A percentile compares a stretch with the other conserved stretches of the same genome.
Conservation (phyloP, 2,113 vertebrate species). For the Atherinomorus stipes region DNA sequence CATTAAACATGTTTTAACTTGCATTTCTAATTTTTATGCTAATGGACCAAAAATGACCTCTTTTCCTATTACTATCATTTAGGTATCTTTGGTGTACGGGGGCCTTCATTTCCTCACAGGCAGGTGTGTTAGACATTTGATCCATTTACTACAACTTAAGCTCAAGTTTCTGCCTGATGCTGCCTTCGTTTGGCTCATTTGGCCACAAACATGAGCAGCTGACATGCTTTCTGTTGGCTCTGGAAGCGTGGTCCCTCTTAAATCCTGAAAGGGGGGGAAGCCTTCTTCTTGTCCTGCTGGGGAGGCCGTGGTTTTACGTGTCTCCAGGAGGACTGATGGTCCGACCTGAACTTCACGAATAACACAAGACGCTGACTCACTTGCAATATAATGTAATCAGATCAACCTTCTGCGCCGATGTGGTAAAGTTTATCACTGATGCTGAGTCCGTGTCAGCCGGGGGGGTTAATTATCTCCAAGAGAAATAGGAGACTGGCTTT, state of each 20-base stretch:
- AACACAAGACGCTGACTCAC: background rate
- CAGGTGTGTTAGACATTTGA: too few species aligned
- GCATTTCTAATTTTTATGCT: too few species aligned
- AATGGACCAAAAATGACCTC: too few species aligned
- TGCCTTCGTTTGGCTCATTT: too few species aligned
- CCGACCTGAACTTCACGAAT: conserved; percentile 15
- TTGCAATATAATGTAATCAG: background rate
- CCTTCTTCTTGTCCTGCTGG: background rate
- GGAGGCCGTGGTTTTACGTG: background rate
- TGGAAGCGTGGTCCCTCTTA: background rate
- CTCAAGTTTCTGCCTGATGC: too few species aligned
- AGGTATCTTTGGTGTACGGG: too few species aligned
- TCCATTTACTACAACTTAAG: too few species aligned
- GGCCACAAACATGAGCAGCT: background rate
- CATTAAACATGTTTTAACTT: too few species aligned
- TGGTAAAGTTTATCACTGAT: background rate
- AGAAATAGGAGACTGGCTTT: background rate
- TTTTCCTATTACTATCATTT: too few species aligned
- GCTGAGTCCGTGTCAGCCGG: background rate
- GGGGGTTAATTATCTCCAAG: background rate
- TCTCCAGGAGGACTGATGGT: conserved; percentile 11
- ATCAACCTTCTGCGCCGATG: background rate
- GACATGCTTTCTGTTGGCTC: background rate
- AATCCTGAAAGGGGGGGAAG: background rate
- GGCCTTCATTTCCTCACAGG: too few species aligned